Evolutionary conservation across 2,113 vertebrate species (phyloP).

Genomic region (Leuciscus idus): DNA sequence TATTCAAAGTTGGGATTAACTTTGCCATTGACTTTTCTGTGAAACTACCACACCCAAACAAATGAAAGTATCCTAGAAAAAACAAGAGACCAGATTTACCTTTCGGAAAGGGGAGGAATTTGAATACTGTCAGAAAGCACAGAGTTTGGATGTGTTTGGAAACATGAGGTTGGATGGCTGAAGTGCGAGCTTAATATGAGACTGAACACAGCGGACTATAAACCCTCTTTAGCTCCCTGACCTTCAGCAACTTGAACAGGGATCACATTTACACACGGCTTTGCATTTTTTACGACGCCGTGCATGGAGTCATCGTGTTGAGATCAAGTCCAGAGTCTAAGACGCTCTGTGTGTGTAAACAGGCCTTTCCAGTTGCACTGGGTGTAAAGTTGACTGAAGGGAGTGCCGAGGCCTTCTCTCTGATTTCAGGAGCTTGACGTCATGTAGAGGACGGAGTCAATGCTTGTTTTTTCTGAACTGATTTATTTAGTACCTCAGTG

Average conservation of each 20-base stretch:
- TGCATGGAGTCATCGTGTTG: slow-evolving; percentile 14
- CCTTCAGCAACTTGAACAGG: slow-evolving; percentile 43
- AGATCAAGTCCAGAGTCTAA: slow-evolving; percentile 29
- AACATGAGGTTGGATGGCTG: background rate
- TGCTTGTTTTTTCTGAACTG: slow-evolving; percentile 34
- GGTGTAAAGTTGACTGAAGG: slow-evolving; percentile 69
- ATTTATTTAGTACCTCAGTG: background rate
- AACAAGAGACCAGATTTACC: background rate
- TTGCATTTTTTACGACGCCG: slow-evolving; percentile 55
- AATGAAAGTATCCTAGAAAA: slow-evolving; percentile 16
- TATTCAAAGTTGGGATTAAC: slow-evolving; percentile 1
- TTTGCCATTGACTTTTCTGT: slow-evolving; percentile 10
- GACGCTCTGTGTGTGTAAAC: slow-evolving; percentile 60
- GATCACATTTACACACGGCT: slow-evolving; percentile 52
- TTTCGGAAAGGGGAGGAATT: background rate
- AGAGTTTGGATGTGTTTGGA: background rate
- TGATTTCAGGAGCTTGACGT: slow-evolving; percentile 64
- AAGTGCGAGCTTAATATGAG: background rate
- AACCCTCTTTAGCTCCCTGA: slow-evolving; percentile 41
- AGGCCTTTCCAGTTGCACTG: slow-evolving; percentile 75
- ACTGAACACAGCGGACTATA: background rate
- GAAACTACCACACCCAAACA: slow-evolving; percentile 23
- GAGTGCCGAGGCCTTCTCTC: slow-evolving; percentile 52
- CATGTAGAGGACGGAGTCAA: slow-evolving; percentile 55
- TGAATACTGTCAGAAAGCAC: slow-evolving; percentile 25